Conservation (phyloP, 2,797 vertebrate genomes). For the Darevskia nairensis region DNA sequence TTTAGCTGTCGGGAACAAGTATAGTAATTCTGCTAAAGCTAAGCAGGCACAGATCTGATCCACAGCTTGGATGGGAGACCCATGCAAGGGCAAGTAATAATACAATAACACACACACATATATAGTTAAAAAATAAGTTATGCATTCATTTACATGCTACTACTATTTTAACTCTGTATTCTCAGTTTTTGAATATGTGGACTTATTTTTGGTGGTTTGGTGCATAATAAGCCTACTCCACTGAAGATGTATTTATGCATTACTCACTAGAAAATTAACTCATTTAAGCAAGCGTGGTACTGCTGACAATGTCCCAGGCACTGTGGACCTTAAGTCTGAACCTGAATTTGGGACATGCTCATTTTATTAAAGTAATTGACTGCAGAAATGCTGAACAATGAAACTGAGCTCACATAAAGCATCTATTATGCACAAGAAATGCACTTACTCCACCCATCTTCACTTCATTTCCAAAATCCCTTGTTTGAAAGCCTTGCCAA, state of each 20-base stretch:
- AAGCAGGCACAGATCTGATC: not conserved
- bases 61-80: not conserved
- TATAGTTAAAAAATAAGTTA: too few relatives aligned
- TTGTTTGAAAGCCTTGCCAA: conserved; percentile 30
- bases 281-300: conserved; percentile 13
- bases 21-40: not conserved
- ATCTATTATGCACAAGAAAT: conserved; percentile 27
- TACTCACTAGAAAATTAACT: conserved; percentile 33
- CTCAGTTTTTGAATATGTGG: not conserved
- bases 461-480: conserved; percentile 9
- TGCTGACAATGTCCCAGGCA: conserved; percentile 26
- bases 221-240: not conserved
- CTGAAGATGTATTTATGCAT: not conserved
- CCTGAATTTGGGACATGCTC: not conserved
- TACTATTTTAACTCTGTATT: not conserved
- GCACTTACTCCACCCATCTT: conserved; percentile 22
- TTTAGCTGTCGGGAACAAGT: not conserved
- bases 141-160: too few relatives aligned
- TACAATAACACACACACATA: too few relatives aligned
- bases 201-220: not conserved
- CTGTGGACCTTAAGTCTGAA: not conserved
- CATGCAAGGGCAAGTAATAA: not conserved
- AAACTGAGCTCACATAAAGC: conserved; percentile 42
- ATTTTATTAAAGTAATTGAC: conserved; percentile 34
- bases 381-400: conserved; percentile 19